Conservation (phyloP, 1,140 invertebrate species). For the Pogonognathellus flavescens region DNA sequence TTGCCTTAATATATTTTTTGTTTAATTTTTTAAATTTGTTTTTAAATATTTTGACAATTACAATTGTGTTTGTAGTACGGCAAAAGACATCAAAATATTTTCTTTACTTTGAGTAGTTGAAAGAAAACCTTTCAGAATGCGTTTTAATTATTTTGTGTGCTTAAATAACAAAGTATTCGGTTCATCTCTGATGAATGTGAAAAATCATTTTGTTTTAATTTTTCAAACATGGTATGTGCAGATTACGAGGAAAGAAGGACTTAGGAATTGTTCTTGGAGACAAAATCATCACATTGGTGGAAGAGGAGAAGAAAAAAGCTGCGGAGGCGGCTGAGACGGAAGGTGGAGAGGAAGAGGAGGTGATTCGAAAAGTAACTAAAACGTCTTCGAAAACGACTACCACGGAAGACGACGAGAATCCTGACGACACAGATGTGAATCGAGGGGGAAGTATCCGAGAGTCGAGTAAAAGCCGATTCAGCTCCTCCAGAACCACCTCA, state of each 20-base stretch:
- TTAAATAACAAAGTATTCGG: too few species aligned
- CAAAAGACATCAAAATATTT: too few species aligned
- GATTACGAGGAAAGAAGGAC: conserved; percentile 1
- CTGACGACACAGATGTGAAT: background rate
- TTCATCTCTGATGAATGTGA: background rate
- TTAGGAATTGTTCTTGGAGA: background rate
- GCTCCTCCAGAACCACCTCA: background rate
- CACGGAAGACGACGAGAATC: background rate
- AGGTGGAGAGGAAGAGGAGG: background rate
- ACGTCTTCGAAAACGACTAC: too few species aligned
- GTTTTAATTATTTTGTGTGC: too few species aligned
- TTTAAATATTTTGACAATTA: too few species aligned
- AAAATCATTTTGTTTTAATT: too few species aligned
- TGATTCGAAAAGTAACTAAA: background rate
- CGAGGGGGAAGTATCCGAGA: background rate
- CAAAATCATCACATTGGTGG: conserved; percentile 26
- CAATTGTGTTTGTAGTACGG: too few species aligned
- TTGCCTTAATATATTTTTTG: too few species aligned
- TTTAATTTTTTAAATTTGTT: too few species aligned
- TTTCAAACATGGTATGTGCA: too few species aligned
- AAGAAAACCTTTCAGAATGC: background rate
- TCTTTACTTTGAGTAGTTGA: too few species aligned
- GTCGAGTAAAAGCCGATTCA: conserved; percentile 3
- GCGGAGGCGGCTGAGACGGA: background rate
- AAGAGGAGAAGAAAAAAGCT: conserved; percentile 17